Evolutionary conservation across 2,797 vertebrate genomes (phyloP), one percentile per base, ranked within the genome.

Genomic region (Lophius americanus): DNA sequence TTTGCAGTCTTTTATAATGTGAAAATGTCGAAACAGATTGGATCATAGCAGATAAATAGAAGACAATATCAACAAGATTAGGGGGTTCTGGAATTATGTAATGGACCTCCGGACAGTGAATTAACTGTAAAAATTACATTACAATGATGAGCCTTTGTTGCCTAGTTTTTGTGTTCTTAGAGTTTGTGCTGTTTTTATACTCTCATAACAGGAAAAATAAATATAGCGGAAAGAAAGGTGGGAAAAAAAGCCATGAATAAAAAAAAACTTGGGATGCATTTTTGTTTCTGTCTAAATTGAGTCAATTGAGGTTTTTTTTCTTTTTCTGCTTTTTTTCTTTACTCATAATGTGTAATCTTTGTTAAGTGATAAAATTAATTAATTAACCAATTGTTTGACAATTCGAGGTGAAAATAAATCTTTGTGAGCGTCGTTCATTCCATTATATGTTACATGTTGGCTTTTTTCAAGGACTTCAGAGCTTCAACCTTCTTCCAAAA

Each of bases 101-200:
- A 64, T 60, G 36, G 60, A 68, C 63, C 74, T 23, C 23, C 23
- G 23, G 23, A 23, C 23, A 23, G 49, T 59, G 52, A 65, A 61
- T 72, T 36, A 36, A 52, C 42, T 53, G 49, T 64, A 66, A 70
- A 76, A 68, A 51, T 44, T 50, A 74, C 54, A 79, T 59, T 39
- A 48, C 23, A 51, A 33, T 13, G 38, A 6, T 50, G 32, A 23
- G 23, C 23, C 23, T 23, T 62, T 66, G 52, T 55, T 55, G 56
- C 23, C 23, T 46, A 75, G 61, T 77, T n/a, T 38, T 7, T 5
- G 64, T 68, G 44, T 58, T 67, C 44, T 60, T 33, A 57, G 35
- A 64, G 52, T 70, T 83, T 59, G 48, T 78, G 43, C 70, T 82
- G 78, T 77, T 69, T 62, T 54, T 33, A 48, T 70, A 44, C 49